A percentile compares a stretch with the other conserved stretches of the same genome.
Conservation (phyloP, 2,888 invertebrate genomes). For the Campoplex capitator region DNA sequence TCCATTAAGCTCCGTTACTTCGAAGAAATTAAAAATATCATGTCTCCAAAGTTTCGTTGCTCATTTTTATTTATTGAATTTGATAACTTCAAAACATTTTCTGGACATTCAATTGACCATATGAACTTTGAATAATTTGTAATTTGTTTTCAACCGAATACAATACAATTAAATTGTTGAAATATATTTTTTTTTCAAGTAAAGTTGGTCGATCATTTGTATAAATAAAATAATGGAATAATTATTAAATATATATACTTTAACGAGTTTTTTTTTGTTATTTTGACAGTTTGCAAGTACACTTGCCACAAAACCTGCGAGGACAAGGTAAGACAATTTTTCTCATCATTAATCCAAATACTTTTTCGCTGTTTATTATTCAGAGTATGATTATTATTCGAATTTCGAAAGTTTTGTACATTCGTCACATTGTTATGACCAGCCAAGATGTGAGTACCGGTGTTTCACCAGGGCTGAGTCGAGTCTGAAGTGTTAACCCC, state of each 20-base stretch:
- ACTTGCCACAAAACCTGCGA: conserved; percentile 92
- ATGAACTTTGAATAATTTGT: neutral
- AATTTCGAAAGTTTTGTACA: conserved; percentile 24
- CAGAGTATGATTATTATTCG: neutral
- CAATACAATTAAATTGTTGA: neutral
- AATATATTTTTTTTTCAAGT: neutral
- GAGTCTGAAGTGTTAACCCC: conserved; percentile 56
- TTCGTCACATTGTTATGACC: conserved; percentile 19
- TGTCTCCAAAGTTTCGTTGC: neutral
- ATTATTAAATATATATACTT: neutral
- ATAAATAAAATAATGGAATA: neutral
- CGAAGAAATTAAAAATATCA: neutral
- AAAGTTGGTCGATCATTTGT: neutral
- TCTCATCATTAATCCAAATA: neutral
- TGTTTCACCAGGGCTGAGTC: conserved; percentile 32
- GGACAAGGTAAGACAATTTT: conserved; percentile 88
- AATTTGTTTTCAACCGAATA: neutral
- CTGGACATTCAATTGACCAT: neutral
- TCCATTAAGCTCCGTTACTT: conserved; percentile 34
- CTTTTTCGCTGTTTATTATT: neutral
- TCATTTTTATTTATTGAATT: neutral
- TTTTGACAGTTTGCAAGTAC: conserved; percentile 92
- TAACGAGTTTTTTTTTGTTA: conserved; percentile 55
- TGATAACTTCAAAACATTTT: neutral
- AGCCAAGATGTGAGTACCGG: conserved; percentile 3